Evolutionary conservation across 2,113 vertebrate genomes (phyloP).

Genomic region (Tricholaema leucomelas): DNA sequence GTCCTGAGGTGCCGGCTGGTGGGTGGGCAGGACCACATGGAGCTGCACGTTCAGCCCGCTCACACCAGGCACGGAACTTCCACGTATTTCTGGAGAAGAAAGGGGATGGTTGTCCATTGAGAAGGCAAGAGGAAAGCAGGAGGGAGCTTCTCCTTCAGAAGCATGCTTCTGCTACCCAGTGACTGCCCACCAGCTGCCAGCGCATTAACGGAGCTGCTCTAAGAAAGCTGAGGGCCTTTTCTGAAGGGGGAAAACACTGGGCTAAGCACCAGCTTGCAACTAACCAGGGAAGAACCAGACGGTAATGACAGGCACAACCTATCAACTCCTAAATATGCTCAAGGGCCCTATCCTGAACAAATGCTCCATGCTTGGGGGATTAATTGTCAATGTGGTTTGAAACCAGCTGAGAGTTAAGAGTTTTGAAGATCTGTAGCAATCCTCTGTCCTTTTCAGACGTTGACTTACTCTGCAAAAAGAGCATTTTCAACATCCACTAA

Average conservation of each 20-base stretch:
- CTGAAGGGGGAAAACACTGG: conserved; percentile 1
- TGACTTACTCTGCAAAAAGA: not conserved
- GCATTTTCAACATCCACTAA: conserved; percentile 2
- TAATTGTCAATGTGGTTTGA: not conserved
- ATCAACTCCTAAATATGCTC: conserved; percentile 28
- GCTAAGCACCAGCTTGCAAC: not conserved
- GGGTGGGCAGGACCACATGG: not conserved
- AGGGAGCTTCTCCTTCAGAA: not conserved
- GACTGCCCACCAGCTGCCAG: not conserved
- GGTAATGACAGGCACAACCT: conserved; percentile 43
- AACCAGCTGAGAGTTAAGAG: not conserved
- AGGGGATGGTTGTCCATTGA: not conserved
- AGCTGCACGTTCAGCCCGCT: not conserved
- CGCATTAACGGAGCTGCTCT: not conserved
- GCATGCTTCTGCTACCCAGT: not conserved
- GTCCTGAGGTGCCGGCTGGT: not conserved
- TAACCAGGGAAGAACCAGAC: conserved; percentile 28
- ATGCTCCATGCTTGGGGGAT: not conserved
- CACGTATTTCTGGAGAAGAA: not conserved
- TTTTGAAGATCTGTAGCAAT: not conserved
- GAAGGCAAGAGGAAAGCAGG: not conserved
- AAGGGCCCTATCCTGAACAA: conserved; percentile 35
- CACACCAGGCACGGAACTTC: not conserved
- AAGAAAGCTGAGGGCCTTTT: not conserved
- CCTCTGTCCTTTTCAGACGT: not conserved